Conservation (phyloP, 2,888 invertebrate species). For the Amphipyra tragopoginis region DNA sequence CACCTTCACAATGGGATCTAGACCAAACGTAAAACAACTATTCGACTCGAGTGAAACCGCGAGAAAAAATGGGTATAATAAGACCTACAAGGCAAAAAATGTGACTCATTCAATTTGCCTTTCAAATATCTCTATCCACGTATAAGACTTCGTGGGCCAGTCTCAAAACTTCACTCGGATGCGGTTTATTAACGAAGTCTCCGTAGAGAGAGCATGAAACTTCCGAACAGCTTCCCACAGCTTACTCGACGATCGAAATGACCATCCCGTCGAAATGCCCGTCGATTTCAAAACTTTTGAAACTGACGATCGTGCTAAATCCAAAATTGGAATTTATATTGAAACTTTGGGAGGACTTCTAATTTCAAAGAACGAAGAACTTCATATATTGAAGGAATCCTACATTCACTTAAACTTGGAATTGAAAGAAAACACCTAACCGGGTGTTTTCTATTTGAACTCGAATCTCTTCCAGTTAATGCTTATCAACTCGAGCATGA, state of each 20-base stretch:
- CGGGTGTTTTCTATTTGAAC: constrained; percentile 17
- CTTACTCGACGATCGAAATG: constrained; percentile 58
- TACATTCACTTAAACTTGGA: constrained; percentile 26
- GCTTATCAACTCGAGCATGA: constrained; percentile 9
- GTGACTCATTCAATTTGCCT: constrained; percentile 27
- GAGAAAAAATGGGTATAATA: constrained; percentile 20
- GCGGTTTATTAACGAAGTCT: constrained; percentile 62
- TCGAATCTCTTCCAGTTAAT: constrained; percentile 6
- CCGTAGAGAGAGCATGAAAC: constrained; percentile 53
- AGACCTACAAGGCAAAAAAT: constrained; percentile 10
- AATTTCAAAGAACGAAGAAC: constrained; percentile 40
- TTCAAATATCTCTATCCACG: constrained; percentile 8
- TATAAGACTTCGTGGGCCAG: constrained; percentile 30
- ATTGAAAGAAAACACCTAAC: constrained; percentile 25
- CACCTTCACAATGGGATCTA: constrained; percentile 27
- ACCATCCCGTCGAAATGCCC: constrained; percentile 55
- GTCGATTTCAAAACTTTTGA: constrained; percentile 58
- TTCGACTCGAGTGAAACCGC: constrained; percentile 15
- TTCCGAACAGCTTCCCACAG: constrained; percentile 59
- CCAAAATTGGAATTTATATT: constrained; percentile 59
- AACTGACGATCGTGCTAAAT: constrained; percentile 56
- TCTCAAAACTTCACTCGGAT: constrained; percentile 49
- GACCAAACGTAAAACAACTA: constrained; percentile 19
- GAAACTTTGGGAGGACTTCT: constrained; percentile 50
- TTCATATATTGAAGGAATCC: constrained; percentile 44